phyloP scores from a whole-genome alignment of 2,113 vertebrate genomes.

The Donacobius atricapilla region DNA sequence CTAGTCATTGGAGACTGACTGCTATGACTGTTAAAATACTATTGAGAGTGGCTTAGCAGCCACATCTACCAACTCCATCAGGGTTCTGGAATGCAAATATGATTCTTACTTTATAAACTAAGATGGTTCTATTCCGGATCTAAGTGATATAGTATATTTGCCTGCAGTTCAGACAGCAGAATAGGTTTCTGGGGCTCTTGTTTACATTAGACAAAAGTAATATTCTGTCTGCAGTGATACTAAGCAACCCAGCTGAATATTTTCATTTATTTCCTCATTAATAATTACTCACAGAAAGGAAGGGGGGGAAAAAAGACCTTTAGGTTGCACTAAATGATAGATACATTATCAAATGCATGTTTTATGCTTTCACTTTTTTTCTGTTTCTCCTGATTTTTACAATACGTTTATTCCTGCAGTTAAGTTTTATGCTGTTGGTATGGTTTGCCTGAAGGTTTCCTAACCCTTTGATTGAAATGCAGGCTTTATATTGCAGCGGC shows the following conservation, averaged over 20 bases:
- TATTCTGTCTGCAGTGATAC: background rate
- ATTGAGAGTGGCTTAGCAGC: background rate
- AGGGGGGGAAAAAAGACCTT: background rate
- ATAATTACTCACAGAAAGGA: background rate
- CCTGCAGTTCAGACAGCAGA: background rate
- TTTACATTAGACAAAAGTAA: background rate
- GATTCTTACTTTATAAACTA: background rate
- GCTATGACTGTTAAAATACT: background rate
- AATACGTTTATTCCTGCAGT: background rate
- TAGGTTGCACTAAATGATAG: background rate
- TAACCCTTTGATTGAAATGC: conserved; percentile 33
- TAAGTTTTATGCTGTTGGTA: background rate
- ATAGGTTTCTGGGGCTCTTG: background rate
- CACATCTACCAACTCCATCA: background rate
- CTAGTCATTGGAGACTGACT: background rate
- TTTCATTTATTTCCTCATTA: background rate
- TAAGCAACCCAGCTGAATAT: background rate
- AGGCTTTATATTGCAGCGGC: background rate
- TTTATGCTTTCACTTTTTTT: background rate
- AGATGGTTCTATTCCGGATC: background rate
- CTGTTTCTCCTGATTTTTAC: background rate
- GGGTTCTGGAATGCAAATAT: background rate
- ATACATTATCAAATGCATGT: background rate
- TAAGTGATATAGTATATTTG: background rate
- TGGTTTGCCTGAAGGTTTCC: conserved; percentile 1